phyloP scores from a whole-genome alignment of 2,888 invertebrate genomes.

The Mycalesis mineus region DNA sequence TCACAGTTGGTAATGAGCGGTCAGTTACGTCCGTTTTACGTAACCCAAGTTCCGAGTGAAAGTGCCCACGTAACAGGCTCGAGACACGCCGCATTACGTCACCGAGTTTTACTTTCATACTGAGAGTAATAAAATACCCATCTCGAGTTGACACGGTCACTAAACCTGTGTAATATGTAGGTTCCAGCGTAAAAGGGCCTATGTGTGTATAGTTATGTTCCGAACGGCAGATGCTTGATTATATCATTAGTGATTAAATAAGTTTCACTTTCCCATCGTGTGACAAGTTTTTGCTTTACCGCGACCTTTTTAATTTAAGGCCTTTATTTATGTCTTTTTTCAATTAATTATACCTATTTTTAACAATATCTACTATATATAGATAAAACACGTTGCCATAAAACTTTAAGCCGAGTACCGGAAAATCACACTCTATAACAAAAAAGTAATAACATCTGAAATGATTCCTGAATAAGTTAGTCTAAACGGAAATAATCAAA shows the following conservation, averaged over 20 bases:
- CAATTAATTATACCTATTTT: too few relatives aligned
- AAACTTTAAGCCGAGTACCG: too few relatives aligned
- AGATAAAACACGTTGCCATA: too few relatives aligned
- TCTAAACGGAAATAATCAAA: too few relatives aligned
- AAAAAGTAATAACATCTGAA: too few relatives aligned
- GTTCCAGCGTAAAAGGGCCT: neutral
- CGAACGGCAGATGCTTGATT: neutral
- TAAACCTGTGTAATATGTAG: conserved; percentile 8
- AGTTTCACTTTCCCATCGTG: too few relatives aligned
- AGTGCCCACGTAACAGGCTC: conserved; percentile 37
- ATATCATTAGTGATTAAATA: neutral
- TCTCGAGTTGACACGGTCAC: conserved; percentile 23
- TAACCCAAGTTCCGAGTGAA: conserved; percentile 46
- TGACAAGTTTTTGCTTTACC: too few relatives aligned
- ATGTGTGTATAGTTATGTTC: neutral
- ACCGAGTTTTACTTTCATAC: conserved; percentile 26
- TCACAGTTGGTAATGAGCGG: conserved; percentile 18
- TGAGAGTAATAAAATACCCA: conserved; percentile 18
- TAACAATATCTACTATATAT: too few relatives aligned
- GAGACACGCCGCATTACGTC: conserved; percentile 24
- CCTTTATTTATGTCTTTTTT: too few relatives aligned
- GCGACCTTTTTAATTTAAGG: too few relatives aligned
- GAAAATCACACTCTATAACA: too few relatives aligned
- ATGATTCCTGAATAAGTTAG: too few relatives aligned
- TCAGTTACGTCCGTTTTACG: conserved; percentile 31